phyloP scores from a whole-genome alignment of 2,113 vertebrate species.

The Craseonycteris thonglongyai region DNA sequence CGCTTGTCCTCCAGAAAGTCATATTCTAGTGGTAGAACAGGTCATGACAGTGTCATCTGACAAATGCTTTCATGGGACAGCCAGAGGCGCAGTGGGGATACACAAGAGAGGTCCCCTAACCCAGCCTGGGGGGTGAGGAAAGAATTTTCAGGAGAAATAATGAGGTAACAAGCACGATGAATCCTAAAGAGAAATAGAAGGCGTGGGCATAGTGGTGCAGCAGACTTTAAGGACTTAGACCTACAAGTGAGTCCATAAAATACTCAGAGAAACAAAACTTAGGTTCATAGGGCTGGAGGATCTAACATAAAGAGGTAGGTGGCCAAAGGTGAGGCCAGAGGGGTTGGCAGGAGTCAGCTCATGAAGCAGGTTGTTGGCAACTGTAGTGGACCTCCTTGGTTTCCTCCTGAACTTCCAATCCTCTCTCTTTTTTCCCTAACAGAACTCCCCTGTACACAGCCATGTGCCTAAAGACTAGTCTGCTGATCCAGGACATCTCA shows the following conservation, averaged over 20 bases:
- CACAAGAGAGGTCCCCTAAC: no score
- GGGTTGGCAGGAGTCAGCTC: not conserved
- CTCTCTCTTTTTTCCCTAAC: not conserved
- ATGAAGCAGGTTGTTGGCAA: not conserved
- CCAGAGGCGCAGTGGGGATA: rapidly evolving
- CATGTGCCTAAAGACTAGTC: not conserved
- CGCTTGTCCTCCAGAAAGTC: not conserved
- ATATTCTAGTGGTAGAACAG: not conserved
- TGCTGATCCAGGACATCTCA: not conserved
- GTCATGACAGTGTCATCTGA: not conserved
- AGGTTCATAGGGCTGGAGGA: not conserved
- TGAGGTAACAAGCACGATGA: not conserved
- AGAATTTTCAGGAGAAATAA: not conserved
- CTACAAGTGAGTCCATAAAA: not conserved
- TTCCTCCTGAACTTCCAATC: not conserved
- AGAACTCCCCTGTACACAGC: not conserved
- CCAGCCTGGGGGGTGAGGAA: not conserved
- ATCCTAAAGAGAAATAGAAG: no score
- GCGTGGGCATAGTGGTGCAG: not conserved
- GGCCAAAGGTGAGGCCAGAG: not conserved
- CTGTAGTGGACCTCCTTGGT: rapidly evolving
- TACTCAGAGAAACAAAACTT: not conserved
- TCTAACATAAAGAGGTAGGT: not conserved
- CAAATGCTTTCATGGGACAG: not conserved
- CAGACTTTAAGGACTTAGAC: not conserved